These are phyloP conservation scores for Anolis apletophallus DNA, from an alignment of 2,797 vertebrate species.

Conservation along the genomic window DNA sequence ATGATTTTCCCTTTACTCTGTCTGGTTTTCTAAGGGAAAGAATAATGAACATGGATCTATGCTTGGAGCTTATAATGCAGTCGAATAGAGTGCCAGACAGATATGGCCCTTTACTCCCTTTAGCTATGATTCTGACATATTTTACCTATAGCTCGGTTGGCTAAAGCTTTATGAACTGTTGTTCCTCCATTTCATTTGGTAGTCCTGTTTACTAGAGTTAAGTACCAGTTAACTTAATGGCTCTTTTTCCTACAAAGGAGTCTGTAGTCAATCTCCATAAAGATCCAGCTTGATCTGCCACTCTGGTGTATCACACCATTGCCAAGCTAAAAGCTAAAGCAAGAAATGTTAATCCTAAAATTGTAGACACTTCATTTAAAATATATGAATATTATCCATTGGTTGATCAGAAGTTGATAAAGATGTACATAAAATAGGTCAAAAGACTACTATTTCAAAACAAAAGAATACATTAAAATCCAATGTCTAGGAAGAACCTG, in stretches of 20 bases:
- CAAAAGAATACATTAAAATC: not conserved
- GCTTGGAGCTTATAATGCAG: not conserved
- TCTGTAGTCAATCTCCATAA: not conserved
- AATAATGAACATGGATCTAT: not conserved
- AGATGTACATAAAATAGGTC: not conserved
- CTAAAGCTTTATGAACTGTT: not conserved
- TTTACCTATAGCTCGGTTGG: too few species aligned
- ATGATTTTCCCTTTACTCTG: not conserved
- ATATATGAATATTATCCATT: too few species aligned
- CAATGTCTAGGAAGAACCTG: not conserved
- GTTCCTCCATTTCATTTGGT: not conserved
- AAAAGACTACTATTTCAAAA: not conserved
- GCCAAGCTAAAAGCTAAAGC: not conserved
- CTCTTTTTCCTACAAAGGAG: not conserved
- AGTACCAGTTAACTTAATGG: not conserved
- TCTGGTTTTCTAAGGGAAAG: not conserved
- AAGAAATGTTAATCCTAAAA: not conserved
- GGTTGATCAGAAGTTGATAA: too few species aligned
- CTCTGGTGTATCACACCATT: not conserved
- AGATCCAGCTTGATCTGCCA: not conserved
- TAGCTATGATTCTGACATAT: not conserved
- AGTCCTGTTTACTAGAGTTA: not conserved
- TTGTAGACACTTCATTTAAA: not conserved
- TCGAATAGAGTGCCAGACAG: not conserved
- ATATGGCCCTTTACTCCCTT: not conserved